Evolutionary conservation across 2,113 vertebrate species (phyloP), one percentile per base, ranked within the genome.

Genomic region (Forbesichthys papilliferus): DNA sequence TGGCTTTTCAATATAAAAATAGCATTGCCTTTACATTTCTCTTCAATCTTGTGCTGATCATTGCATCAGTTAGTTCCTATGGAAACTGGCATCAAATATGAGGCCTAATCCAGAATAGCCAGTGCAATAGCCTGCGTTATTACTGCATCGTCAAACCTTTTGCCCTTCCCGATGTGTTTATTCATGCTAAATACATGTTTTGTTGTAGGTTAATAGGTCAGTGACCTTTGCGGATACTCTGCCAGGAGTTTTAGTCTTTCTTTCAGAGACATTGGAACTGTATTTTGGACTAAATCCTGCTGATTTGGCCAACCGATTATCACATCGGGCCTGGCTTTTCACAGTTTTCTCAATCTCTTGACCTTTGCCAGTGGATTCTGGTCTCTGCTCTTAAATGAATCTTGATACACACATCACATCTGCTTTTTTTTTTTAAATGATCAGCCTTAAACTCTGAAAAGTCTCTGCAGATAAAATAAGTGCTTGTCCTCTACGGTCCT

Each of bases 41-140:
- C 66, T 75, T 83, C 73, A 74, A 77, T 77, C 69, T 77, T 77
- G 48, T 69, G 57, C 71, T 71, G 77, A 78, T 73, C 56, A 42
- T 65, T 12, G 47, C 54, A 73, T 81, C 73, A 78, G 80, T 86
- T 75, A 71, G 89, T 92, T 91, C 81, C 89, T 91, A 90, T 91
- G 88, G 90, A 88, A 91, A 91, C 88, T 78, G 58, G 67, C 73
- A 71, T 84, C 73, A 59, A 68, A 73, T 18, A 77, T 90, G 88
- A 78, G 84, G 81, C 75, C 66, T 68, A 74, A 77, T 86, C 59
- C 68, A 69, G 49, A 27, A 27, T 67, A 58, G 66, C 73, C 0
- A 3, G 61, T 34, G 66, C 80, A 60, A 79, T 78, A 72, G 61
- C 64, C 47, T 14, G 48, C 48, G 65, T 65, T 77, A 69, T 61